Evolutionary conservation across 2,888 invertebrate genomes (phyloP), one percentile per base, ranked within the genome.

Genomic region (Pristionchus entomophagus): DNA sequence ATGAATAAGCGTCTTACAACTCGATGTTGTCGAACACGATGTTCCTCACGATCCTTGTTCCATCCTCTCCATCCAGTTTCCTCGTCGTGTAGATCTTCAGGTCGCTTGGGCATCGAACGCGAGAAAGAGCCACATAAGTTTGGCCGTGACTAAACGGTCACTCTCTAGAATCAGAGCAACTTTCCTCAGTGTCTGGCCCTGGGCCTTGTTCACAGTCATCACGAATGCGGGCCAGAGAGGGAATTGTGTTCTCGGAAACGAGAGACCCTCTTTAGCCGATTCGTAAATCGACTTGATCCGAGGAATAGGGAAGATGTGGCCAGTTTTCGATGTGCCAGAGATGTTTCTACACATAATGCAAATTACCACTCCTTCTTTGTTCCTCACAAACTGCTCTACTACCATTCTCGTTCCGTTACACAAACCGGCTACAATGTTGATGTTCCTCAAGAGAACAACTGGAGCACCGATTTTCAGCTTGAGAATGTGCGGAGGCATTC

Each of bases 51-150:
- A n/a, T 0, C 35, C 35, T 65, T 26, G 32, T 65, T 10, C 19
- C 35, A 35, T 19, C 35, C 22, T 35, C 35, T 6, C 35, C 38
- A 2, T 35, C 35, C 4, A 38, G 12, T 32, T 12, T 35, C n/a
- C 32, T 65, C 35, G 32, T 32, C 5, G 53, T 17, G n/a, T 56
- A 81, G 38, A 87, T 84, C 12, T 77, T 38, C n/a, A 86, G 14
- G 22, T 62, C 77, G 0, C 45, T 19, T 53, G 85, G 77, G 2
- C 62, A 80, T 73, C 84, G 69, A 6, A 85, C 88, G 38, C 89
- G 85, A 14, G 89, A 88, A 17, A 89, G 29, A 2, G 87, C 91
- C 19, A 91, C 91, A 38, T 89, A 91, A 3, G 87, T n/a, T 29
- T 89, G 89, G 14, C 90, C 89, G 49, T 89, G 91, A 17, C 62